Evolutionary conservation across 2,113 vertebrate genomes (phyloP).

Genomic region (Heterocephalus glaber): DNA sequence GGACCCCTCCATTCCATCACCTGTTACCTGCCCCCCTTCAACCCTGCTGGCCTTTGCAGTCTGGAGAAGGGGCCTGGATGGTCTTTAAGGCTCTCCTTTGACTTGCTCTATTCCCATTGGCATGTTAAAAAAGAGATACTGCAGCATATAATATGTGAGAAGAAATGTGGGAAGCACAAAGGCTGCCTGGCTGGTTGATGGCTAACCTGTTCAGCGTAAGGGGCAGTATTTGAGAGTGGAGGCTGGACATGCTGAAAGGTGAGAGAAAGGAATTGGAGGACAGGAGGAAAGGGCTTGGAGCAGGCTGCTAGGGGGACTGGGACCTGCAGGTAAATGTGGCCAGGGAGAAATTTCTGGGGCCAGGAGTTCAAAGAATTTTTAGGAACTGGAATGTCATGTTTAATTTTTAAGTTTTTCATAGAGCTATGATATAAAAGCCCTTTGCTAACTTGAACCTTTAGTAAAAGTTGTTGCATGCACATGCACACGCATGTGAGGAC

Average conservation of each 20-base stretch:
- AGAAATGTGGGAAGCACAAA: background rate
- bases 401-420: slow-evolving; percentile 38
- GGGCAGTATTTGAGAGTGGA: background rate
- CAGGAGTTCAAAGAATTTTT: slow-evolving; percentile 25
- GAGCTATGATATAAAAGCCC: slow-evolving; percentile 35
- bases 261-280: background rate
- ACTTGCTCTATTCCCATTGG: background rate
- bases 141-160: background rate
- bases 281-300: background rate
- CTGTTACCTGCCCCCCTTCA: background rate
- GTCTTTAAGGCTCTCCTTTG: background rate
- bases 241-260: background rate
- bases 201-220: background rate
- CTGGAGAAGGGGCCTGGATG: background rate
- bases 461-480: background rate
- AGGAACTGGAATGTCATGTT: background rate
- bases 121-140: background rate
- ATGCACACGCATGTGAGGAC: background rate
- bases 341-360: slow-evolving; percentile 32
- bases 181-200: background rate
- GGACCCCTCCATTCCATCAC: background rate
- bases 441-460: slow-evolving; percentile 10
- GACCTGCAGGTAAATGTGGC: background rate
- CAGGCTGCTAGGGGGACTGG: background rate
- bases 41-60: background rate